Base-by-base conservation (phyloP, 2,888 invertebrate species). In the Pammene aurita region DNA sequence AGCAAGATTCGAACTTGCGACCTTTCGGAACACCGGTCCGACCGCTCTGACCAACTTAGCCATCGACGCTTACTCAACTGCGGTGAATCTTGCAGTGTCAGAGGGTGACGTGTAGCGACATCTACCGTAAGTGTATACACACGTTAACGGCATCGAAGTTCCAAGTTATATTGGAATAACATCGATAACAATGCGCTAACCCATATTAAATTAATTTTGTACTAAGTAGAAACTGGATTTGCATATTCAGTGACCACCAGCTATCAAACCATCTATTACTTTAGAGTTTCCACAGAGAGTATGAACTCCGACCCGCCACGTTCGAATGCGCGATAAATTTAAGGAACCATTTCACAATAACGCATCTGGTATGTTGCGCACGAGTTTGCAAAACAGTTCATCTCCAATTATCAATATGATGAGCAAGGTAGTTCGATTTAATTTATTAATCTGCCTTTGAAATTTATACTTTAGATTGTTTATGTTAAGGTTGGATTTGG, bases 371-470 rank as follows among this genome's bases (percentile, higher is more conserved):
- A n/a, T 42, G 41, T 67, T 67, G 67, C 64, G 65, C 57, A 57
- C 10, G 14, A 38, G 62, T 64, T 64, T 60, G 57, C 65, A 52
- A 63, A 56, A 65, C 65, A 42, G 70, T 61, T 62, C 61, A 66
- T 70, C 61, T 69, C 61, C 42, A 66, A 70, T 66, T 70, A 70
- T 42, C 50, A 48, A 38, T 26, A 11, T 10, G 41, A 54, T 11
- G 55, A 46, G 63, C 50, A 48, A 13, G 41, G 44, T 56, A 50
- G 44, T 35, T 46, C 18, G 50, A n/a, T n/a, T 41, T 52, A 62
- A 16, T 41, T 18, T 13, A 18, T 35, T 16, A 48, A 61, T 13
- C 61, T 18, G 2, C 26, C 7, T n/a, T 0, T 50, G 7, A 18
- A 50, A 50, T 13, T 2, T 58, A 13, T 26, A 44, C 57, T 57